Evolutionary conservation across 2,888 invertebrate species (phyloP), one percentile per base, ranked within the genome.

Genomic region (Spialia ferax): DNA sequence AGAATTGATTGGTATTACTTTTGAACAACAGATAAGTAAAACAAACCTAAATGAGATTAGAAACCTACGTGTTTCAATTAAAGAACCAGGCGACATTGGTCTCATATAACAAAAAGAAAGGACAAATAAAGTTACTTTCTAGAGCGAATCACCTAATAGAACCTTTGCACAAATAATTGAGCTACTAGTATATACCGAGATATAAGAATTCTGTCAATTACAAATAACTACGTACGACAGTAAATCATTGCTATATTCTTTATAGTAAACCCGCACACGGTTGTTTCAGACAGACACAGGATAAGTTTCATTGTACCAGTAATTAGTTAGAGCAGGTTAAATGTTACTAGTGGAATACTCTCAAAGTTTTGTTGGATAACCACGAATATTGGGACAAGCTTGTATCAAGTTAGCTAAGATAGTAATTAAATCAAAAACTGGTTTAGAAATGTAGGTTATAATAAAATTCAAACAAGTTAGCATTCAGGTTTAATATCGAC

Each of bases 251-350:
- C 26, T n/a, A 26, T 20, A 18, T 45, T 15, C 23, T 10, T 15
- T 59, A 23, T 57, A n/a, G 15, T 45, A 22, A 35, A 35, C 38
- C 35, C 1, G 35, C 13, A n/a, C 23, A 54, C 42, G 38, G 54
- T 54, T 63, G 63, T 63, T 63, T 38, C 54, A 38, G 54, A 63
- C 63, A 42, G 13, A 13, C 48, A 15, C 48, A 48, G 29, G 60
- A 15, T 32, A 48, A 48, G 52, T 54, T 62, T 22, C 35, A 15
- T 38, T 15, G 22, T 54, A 35, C 32, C 13, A 7, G 15, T 59
- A 63, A 63, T 63, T 63, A 42, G 29, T 48, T 54, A 38, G 8
- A 63, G 23, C 23, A 45, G 48, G 29, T 60, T 29, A 5, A 42
- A 26, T 18, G 2, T 48, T 60, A 60, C 60, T 18, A 60, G 0